Evolutionary conservation across 2,888 invertebrate genomes (phyloP), one percentile per base, ranked within the genome.

Genomic region (Bugula neritina): DNA sequence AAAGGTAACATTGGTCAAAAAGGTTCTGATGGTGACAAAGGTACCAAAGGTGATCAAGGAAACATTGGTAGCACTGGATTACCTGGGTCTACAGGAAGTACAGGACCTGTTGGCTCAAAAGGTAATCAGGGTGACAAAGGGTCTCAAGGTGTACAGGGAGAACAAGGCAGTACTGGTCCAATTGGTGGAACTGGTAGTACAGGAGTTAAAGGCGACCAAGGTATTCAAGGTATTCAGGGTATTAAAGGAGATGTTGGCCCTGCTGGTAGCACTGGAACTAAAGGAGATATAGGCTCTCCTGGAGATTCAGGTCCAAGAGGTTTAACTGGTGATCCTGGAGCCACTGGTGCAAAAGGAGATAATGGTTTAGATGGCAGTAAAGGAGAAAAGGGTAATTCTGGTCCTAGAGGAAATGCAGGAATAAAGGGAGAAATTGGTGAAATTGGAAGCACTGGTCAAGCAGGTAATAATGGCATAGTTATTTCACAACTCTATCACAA

Each of bases 1-100:
- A 54, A 69, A 69, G 74, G 74, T 34, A n/a, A 13, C 35, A 34
- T 3, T 25, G 73, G 73, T 34, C 34, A 29, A 34, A 1, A 72
- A 3, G 73, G 73, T 5, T 17, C 35, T 29, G 25, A 29, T 69
- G 73, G 73, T 29, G 29, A 52, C 25, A 0, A 27, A 35, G 74
- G 74, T 10, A 27, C 35, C 5, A 69, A 52, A 35, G 73, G 73
- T 43, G 35, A 27, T 35, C 17, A 29, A 21, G 73, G 73, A 54
- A 54, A 2, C 25, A 31, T 35, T 5, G 73, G 73, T 10, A 17
- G 21, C 54, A 35, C 71, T 13, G 75, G 75, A 35, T 35, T 10
- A 27, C n/a, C 1, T 43, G 74, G 74, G 23, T 1, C 17, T 10
- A 52, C 21, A 23, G 72, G 72, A 52, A 31, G 23, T 2, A 43